A percentile compares a stretch with the other conserved stretches of the same genome.
Conservation (phyloP, 2,113 vertebrate genomes). For the Hypomesus transpacificus region DNA sequence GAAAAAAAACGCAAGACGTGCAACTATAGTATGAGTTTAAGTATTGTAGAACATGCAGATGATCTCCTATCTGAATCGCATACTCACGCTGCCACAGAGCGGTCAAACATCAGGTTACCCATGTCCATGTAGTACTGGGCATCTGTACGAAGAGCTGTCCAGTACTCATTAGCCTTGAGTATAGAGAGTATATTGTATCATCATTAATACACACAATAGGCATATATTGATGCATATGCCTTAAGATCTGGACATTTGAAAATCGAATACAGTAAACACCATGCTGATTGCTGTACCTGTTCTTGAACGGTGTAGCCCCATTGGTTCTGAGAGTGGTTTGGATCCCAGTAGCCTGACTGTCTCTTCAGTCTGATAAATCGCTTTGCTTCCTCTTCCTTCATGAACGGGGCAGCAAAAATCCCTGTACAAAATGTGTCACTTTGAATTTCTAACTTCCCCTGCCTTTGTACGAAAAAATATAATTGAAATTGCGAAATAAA, state of each 20-base stretch:
- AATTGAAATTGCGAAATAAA: background rate
- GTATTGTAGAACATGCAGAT: too few relatives aligned
- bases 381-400: constrained; percentile 60
- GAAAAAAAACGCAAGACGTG: background rate
- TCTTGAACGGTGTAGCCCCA: constrained; percentile 67
- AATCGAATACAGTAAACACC: background rate
- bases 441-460: too few relatives aligned
- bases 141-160: constrained; percentile 54
- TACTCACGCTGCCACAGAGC: constrained; percentile 59
- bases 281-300: constrained; percentile 43
- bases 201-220: background rate
- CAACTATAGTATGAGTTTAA: background rate
- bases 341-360: constrained; percentile 63
- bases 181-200: background rate
- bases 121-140: constrained; percentile 71
- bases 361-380: constrained; percentile 62
- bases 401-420: constrained; percentile 52
- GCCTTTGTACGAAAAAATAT: background rate
- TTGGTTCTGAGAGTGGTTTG: constrained; percentile 58
- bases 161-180: constrained; percentile 64
- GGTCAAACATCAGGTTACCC: constrained; percentile 64
- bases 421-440: constrained; percentile 35
- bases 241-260: background rate
- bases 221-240: background rate
- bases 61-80: background rate